Evolutionary conservation across 2,888 invertebrate species (phyloP), one percentile per base, ranked within the genome.

Genomic region (Tricholauxania praeusta): DNA sequence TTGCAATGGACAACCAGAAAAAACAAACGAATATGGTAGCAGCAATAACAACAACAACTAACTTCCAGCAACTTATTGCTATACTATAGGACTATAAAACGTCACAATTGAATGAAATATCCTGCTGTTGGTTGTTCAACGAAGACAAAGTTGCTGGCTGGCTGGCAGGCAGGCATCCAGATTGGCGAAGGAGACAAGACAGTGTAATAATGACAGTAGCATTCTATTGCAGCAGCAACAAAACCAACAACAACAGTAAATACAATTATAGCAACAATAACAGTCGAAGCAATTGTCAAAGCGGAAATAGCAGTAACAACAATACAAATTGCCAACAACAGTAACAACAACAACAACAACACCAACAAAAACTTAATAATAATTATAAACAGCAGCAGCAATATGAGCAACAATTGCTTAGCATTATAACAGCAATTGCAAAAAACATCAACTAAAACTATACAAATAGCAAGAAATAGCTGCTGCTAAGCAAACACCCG

Each of bases 271-370:
- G 17, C 49, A 59, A 48, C 22, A 57, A 22, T 15, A 64, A 49
- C 51, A 68, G 22, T 19, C n/a, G 55, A 19, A 72, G 17, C 14
- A 72, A 64, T 32, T 48, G 32, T 49, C 49, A 14, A 32, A 72
- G 53, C 53, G 65, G 49, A 69, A 71, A 22, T 69, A 71, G 39
- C 67, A 52, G 4, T 28, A 28, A 62, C 55, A 60, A 64, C 69
- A 73, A 71, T 55, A 72, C 60, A 64, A 73, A 65, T 51, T 69
- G 69, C 55, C 69, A 67, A 71, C 59, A 69, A 53, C 66, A 64
- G 57, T 49, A 66, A 19, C 1, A 39, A 32, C 49, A 47, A n/a
- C 55, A 59, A 32, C 51, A 72, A 15, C 49, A 47, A n/a, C 55
- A 59, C 19, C 51, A 72, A 15, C 53, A 22, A 47, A 15, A 66